Percentiles rank a stretch among this genome's conserved stretches.
Evolutionary conservation across 2,113 vertebrate genomes (phyloP).

Genomic region (Nothobranchius kuhntae): DNA sequence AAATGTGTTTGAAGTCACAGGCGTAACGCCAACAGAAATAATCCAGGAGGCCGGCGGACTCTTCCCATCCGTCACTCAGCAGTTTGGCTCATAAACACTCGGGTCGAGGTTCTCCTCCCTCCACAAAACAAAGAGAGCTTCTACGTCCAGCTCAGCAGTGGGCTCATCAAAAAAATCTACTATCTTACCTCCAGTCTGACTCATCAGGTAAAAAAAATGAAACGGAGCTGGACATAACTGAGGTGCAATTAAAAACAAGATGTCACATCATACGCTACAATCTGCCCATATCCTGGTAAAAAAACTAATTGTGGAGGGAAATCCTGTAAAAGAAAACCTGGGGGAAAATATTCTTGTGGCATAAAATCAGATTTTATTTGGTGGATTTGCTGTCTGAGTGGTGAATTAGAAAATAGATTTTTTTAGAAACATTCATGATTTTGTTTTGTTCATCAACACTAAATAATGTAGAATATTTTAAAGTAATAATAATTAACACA

Average conservation of each 20-base stretch:
- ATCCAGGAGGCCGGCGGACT: slow-evolving; percentile 64
- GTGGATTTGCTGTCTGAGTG: too few species aligned
- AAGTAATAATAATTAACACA: too few species aligned
- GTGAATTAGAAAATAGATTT: too few species aligned
- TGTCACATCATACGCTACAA: background rate
- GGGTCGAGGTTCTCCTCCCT: slow-evolving; percentile 55
- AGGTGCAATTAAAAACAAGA: background rate
- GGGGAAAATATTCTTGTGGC: background rate
- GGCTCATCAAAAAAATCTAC: slow-evolving; percentile 18
- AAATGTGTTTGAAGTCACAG: slow-evolving; percentile 28
- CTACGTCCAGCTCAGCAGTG: slow-evolving; percentile 55
- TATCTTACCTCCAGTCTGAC: background rate
- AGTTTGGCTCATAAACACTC: slow-evolving; percentile 68
- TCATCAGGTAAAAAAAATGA: slow-evolving; percentile 10
- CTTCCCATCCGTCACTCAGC: slow-evolving; percentile 63
- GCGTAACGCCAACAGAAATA: slow-evolving; percentile 23
- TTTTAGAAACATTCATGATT: too few species aligned
- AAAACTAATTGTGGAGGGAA: background rate
- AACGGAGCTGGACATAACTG: slow-evolving; percentile 4
- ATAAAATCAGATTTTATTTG: background rate
- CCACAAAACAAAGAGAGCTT: slow-evolving; percentile 60
- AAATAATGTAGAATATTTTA: too few species aligned
- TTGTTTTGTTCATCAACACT: too few species aligned
- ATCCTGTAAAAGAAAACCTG: background rate
- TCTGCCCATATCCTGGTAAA: background rate